Base-by-base conservation (phyloP, 1,140 invertebrate species). In the Drosophila pectinifera region DNA sequence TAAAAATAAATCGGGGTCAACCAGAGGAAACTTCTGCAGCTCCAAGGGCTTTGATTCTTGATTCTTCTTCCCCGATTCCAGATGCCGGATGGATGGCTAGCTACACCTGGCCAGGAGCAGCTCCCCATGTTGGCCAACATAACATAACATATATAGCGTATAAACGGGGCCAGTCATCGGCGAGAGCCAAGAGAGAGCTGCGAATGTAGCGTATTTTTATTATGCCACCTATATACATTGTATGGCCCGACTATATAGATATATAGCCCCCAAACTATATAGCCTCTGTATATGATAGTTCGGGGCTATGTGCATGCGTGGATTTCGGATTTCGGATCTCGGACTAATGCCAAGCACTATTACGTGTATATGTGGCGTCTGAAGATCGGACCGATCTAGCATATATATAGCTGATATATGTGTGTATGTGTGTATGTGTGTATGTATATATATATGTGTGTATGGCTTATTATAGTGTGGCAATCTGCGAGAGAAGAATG, bases 1-100 rank as follows among this genome's bases (percentile, higher is more conserved):
- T 89, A 82, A 86, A 91, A 73, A 91, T 91, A 90, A 74, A 74
- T 72, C 89, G 81, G 84, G 90, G 89, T 91, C 89, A 86, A 57
- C 45, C 28, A 42, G 62, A 78, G 49, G 61, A 31, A 28, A 28
- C 26, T 28, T 28, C 8, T 6, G 6, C 8, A n/a, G 10, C 34
- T 36, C 4, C 2, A 4, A 36, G 31, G 38, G 22, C 13, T 53
- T 53, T 53, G 31, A 53, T 53, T 53, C 14, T 18, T 8, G n/a
- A 48, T 28, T 48, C 26, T 4, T 14, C 1, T 28, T 48, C 26
- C 1, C 11, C 1, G 48, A 51, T 51, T 51, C 18, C 34, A 13
- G 31, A 34, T 34, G 31, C 31, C 31, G 31, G 31, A 11, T 34
- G 11, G 31, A 7, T 1, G 8, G 13, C n/a, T 48, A n/a, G n/a